phyloP scores from a whole-genome alignment of 2,888 invertebrate species.

The Sclerodermus sp. region DNA sequence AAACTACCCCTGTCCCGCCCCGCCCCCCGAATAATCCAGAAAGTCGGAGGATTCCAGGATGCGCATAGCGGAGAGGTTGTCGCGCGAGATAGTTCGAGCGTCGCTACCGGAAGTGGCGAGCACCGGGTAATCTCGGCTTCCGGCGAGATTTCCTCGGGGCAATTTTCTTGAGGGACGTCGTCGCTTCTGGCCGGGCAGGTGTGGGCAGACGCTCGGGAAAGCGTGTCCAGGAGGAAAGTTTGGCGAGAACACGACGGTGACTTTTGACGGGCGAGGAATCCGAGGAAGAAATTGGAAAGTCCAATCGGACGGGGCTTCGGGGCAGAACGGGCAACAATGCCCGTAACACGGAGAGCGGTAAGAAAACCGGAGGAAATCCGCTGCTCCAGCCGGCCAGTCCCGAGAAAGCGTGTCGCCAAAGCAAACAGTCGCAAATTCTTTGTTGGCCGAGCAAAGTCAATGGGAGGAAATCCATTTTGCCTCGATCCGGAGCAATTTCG shows the following conservation, averaged over 20 bases:
- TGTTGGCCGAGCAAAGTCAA: slow-evolving; percentile 3
- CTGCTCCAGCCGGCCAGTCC: not conserved
- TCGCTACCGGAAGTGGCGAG: too few relatives aligned
- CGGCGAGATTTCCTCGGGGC: too few relatives aligned
- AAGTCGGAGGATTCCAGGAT: too few relatives aligned
- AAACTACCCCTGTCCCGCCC: too few relatives aligned
- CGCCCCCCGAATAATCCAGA: too few relatives aligned
- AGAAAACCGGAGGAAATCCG: not conserved
- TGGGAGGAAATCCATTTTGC: too few relatives aligned
- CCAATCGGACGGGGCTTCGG: not conserved
- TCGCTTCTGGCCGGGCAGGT: too few relatives aligned
- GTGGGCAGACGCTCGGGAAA: slow-evolving; percentile 18
- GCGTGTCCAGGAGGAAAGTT: slow-evolving; percentile 19
- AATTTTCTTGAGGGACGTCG: too few relatives aligned
- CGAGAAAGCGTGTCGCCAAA: slow-evolving; percentile 21
- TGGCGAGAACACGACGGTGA: slow-evolving; percentile 14
- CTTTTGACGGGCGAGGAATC: slow-evolving; percentile 7
- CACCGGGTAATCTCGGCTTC: too few relatives aligned
- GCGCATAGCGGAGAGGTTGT: too few relatives aligned
- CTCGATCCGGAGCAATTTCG: too few relatives aligned
- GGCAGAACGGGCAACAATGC: not conserved
- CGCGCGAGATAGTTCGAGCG: too few relatives aligned
- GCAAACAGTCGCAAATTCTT: slow-evolving; percentile 13
- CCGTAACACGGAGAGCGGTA: not conserved
- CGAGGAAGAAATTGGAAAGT: slow-evolving; percentile 21